phyloP scores from a whole-genome alignment of 1,140 invertebrate species.

The Drosophila parvula region DNA sequence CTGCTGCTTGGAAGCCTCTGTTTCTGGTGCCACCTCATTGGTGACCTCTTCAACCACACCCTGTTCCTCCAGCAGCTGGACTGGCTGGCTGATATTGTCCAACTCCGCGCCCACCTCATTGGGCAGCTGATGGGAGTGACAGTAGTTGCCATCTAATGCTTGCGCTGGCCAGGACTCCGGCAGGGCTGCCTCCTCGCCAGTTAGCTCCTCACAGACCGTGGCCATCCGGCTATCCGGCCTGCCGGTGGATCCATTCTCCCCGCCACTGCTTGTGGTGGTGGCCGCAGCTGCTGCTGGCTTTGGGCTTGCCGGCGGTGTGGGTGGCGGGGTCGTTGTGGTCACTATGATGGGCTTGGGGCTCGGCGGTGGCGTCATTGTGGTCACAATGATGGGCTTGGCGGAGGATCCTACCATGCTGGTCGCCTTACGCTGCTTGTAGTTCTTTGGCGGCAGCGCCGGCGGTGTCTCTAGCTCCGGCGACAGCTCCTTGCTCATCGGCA shows the following conservation, averaged over 20 bases:
- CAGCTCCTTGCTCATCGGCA: conserved; percentile 71
- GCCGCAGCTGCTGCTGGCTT: not conserved
- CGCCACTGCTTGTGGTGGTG: not conserved
- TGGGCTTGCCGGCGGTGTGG: conserved; percentile 6
- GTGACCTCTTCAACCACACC: conserved; percentile 4
- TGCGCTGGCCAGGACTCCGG: conserved; percentile 7
- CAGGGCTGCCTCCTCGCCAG: conserved; percentile 18
- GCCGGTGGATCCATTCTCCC: conserved; percentile 41
- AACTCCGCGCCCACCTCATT: conserved; percentile 29
- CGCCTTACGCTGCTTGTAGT: conserved; percentile 72
- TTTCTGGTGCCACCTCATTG: not conserved
- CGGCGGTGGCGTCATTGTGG: conserved; percentile 22
- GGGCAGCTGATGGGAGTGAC: conserved; percentile 71
- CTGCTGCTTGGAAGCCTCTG: conserved; percentile 9
- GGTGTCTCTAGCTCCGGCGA: conserved; percentile 85
- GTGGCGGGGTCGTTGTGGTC: conserved; percentile 15
- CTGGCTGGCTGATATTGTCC: conserved; percentile 1
- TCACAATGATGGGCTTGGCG: conserved; percentile 52
- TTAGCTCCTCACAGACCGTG: conserved; percentile 72
- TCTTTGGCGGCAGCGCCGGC: conserved; percentile 92
- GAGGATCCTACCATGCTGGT: conserved; percentile 13
- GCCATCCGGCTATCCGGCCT: conserved; percentile 66
- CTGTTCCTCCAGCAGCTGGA: conserved; percentile 37
- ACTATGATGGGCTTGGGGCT: conserved; percentile 14
- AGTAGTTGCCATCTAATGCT: conserved; percentile 49